Conservation (phyloP, 1,140 invertebrate species). For the Aphelinus certus region DNA sequence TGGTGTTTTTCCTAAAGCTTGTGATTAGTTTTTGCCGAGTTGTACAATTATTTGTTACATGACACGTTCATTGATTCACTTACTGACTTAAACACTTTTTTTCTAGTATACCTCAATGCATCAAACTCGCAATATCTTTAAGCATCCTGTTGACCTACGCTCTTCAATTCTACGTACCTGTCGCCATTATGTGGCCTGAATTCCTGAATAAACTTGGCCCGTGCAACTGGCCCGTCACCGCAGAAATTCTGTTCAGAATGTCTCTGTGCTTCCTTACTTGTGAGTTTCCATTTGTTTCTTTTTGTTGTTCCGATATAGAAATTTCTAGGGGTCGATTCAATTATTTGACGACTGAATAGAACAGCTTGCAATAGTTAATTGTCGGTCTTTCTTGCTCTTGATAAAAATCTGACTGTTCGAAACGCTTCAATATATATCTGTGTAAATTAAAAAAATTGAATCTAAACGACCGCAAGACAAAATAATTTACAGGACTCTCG, state of each 20-base stretch:
- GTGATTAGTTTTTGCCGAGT: no score
- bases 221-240: conserved; percentile 65
- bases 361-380: no score
- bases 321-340: no score
- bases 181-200: conserved; percentile 72
- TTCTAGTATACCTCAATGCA: conserved; percentile 70
- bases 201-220: conserved; percentile 65
- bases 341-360: no score
- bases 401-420: no score
- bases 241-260: conserved; percentile 73
- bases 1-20: no score
- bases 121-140: conserved; percentile 75
- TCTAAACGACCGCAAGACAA: neutral
- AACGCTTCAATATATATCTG: neutral
- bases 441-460: conserved; percentile 7
- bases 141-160: conserved; percentile 83
- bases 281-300: conserved; percentile 66
- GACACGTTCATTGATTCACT: no score
- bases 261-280: conserved; percentile 78
- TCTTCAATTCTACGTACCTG: conserved; percentile 88
- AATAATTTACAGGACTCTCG: no score
- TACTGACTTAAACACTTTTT: conserved; percentile 2
- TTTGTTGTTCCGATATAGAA: no score
- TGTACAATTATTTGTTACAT: no score
- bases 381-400: no score